phyloP scores from a whole-genome alignment of 2,113 vertebrate species.

The Amblyornis subalaris region DNA sequence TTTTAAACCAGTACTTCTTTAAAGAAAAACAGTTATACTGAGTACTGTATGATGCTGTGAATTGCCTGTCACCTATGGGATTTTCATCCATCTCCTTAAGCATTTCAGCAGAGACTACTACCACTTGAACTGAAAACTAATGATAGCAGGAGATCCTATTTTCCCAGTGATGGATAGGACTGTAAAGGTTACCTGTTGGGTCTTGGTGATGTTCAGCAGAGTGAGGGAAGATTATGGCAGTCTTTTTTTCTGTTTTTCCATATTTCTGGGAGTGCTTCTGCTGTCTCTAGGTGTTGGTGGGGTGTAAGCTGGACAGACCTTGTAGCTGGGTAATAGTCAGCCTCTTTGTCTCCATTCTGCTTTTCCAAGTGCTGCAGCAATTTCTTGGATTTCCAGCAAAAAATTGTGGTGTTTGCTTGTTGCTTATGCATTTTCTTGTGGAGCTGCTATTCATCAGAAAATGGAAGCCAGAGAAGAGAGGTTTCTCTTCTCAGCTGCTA shows the following conservation, averaged over 20 bases:
- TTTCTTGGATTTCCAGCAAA: not conserved
- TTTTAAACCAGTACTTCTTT: not conserved
- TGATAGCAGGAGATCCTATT: not conserved
- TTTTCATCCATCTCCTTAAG: slow-evolving; percentile 18
- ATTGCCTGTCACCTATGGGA: not conserved
- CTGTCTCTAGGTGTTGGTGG: not conserved
- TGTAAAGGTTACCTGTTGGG: not conserved
- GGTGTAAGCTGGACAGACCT: not conserved
- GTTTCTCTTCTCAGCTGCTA: not conserved
- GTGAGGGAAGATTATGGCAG: not conserved
- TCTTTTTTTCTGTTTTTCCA: not conserved
- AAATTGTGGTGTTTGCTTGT: not conserved
- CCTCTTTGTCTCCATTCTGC: not conserved
- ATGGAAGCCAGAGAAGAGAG: not conserved
- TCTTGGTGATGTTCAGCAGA: not conserved
- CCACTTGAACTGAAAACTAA: not conserved
- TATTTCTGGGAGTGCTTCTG: not conserved
- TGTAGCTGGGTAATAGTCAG: not conserved
- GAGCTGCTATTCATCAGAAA: not conserved
- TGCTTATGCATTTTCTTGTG: not conserved
- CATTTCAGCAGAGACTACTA: not conserved
- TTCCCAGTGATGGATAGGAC: not conserved
- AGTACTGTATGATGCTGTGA: not conserved
- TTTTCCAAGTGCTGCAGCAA: not conserved
- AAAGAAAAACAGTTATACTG: not conserved